Base-by-base conservation (phyloP, 37 sponge, comb jelly and placozoan genomes). In the Oscarella lobularis region DNA sequence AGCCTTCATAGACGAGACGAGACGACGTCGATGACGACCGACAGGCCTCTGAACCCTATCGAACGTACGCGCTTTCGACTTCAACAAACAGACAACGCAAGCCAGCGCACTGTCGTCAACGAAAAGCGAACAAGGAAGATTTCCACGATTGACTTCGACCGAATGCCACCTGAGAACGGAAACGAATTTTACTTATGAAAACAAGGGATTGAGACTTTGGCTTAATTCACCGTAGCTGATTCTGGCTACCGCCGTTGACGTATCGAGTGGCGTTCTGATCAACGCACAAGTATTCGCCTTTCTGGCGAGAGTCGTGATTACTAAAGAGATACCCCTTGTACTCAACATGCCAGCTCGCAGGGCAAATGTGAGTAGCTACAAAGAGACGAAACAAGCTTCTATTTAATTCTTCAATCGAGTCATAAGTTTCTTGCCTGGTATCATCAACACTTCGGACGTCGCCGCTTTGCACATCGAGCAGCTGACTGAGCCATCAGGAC, bases 271-370 rank as follows among this genome's bases (percentile, higher is more conserved):
- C 72, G 32, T 70, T 1, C 38, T 36, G 34, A 35, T 72, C 78
- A 27, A 78, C 2, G 38, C 78, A 78, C 9, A 78, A 36, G 38
- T 33, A 78, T 5, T 33, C 71, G 0, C 72, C 73, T 35, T 66
- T 74, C 36, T 70, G 27, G 60, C 20, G 60, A 20, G 14, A 9
- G 1, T 73, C 27, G 1, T 31, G n/a, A 29, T 70, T 1, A 36
- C 70, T 35, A 68, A 78, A 69, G 0, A 78, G 71, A 37, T 72
- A 78, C 3, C 78, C 78, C 1, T 35, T 20, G 68, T 78, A 78
- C 71, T 78, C 78, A 29, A 6, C 5, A 20, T 34, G 39, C 78
- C 78, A 78, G 30, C 38, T 32, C 5, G 69, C 27, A 35, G 78
- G 78, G 71, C 78, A 78, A 2, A 0, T 71, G 0, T 1, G 67